Percentiles rank a stretch among this genome's conserved stretches.
phyloP scores from a whole-genome alignment of 2,113 vertebrate species.

The Peromyscus leucopus region DNA sequence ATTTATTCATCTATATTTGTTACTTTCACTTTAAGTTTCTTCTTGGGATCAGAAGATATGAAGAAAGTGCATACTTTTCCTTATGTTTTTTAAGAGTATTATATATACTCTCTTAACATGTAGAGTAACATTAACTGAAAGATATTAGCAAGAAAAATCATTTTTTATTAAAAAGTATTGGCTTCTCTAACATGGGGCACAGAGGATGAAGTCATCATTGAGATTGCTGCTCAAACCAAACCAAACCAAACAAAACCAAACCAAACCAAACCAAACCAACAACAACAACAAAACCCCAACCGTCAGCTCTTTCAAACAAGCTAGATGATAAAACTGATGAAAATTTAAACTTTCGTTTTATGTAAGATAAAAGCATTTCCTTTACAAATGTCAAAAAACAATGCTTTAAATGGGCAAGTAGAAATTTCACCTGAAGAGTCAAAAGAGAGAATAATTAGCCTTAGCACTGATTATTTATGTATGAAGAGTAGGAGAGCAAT shows the following conservation, averaged over 20 bases:
- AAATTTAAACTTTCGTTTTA: not conserved
- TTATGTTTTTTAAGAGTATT: not conserved
- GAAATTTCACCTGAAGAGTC: not conserved
- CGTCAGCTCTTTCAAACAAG: not conserved
- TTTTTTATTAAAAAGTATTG: not conserved
- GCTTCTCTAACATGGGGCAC: not conserved
- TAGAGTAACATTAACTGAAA: not conserved
- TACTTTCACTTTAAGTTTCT: slow-evolving; percentile 10
- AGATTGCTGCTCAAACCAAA: not conserved
- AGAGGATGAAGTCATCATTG: not conserved
- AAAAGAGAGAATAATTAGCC: not conserved
- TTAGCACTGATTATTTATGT: not conserved
- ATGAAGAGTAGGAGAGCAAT: not conserved
- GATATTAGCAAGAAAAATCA: not conserved
- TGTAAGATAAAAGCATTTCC: not conserved
- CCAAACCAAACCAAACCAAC: not conserved
- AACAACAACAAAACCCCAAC: not conserved
- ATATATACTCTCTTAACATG: not conserved
- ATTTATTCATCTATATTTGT: not conserved
- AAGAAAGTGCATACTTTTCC: not conserved
- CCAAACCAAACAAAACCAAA: too few relatives aligned
- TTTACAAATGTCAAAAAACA: slow-evolving; percentile 25
- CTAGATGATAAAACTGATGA: not conserved
- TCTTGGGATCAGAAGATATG: not conserved
- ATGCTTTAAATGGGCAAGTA: not conserved